phyloP scores from a whole-genome alignment of 2,888 invertebrate species.

The Chrysina gloriosa region DNA sequence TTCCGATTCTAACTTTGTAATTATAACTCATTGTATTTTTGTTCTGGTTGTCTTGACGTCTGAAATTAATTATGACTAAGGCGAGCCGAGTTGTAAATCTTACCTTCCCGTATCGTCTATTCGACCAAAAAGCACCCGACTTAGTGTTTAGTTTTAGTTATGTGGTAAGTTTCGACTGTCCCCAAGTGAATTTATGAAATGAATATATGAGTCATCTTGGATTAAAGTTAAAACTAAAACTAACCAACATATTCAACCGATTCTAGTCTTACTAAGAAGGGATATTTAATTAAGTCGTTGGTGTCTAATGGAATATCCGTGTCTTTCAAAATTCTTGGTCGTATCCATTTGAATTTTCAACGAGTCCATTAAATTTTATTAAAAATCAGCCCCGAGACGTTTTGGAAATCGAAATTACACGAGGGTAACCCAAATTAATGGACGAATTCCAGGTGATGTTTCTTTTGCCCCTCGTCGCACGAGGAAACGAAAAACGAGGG shows the following conservation, averaged over 20 bases:
- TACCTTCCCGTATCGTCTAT: not conserved
- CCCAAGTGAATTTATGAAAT: too few species aligned
- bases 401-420: conserved; percentile 1
- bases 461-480: not conserved
- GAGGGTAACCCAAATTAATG: not conserved
- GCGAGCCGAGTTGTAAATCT: conserved; percentile 2
- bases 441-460: not conserved
- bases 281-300: not conserved
- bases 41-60: conserved; percentile 6
- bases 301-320: not conserved
- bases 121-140: not conserved
- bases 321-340: not conserved
- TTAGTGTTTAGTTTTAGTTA: not conserved
- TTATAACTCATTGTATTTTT: conserved; percentile 17
- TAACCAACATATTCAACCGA: too few species aligned
- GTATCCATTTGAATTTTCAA: not conserved
- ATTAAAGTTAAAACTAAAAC: too few species aligned
- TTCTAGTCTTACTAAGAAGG: too few species aligned
- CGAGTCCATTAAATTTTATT: not conserved
- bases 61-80: conserved; percentile 18
- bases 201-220: too few species aligned
- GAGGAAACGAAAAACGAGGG: not conserved
- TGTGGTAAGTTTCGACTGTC: not conserved
- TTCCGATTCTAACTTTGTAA: not conserved
- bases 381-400: not conserved